Conservation (phyloP, 2,113 vertebrate species). For the Myrmophylax atrothorax region DNA sequence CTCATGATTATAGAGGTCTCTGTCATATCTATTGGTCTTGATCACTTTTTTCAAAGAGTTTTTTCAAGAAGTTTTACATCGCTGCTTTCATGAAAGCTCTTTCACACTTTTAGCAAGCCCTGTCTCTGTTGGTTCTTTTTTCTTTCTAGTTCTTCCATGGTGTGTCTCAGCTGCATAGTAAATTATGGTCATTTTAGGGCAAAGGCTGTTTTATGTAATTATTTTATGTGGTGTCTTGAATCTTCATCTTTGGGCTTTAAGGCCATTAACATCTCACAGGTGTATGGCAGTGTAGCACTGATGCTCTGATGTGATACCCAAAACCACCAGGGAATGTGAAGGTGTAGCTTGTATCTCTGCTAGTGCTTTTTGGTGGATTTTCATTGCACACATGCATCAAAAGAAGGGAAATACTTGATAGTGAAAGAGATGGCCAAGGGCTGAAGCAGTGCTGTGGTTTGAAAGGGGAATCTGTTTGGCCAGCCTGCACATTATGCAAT, state of each 20-base stretch:
- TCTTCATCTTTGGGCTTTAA: neutral
- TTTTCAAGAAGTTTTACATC: neutral
- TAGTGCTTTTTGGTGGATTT: neutral
- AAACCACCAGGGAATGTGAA: neutral
- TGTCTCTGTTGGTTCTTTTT: neutral
- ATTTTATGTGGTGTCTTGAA: neutral
- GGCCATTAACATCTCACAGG: neutral
- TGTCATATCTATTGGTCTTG: neutral
- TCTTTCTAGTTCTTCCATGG: neutral
- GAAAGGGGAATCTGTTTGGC: neutral
- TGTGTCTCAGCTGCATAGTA: neutral
- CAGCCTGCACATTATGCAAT: neutral
- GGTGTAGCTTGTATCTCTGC: neutral
- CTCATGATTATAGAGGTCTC: neutral
- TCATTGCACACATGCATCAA: neutral
- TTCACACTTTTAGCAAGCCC: fast-evolving
- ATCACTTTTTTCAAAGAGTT: neutral
- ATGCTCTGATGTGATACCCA: neutral
- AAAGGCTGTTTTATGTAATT: neutral
- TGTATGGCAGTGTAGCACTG: neutral
- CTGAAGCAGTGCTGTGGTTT: neutral
- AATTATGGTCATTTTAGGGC: neutral
- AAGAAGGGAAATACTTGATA: neutral
- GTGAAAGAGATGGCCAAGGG: neutral
- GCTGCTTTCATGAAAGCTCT: neutral